Percentiles rank a stretch among this genome's conserved stretches.
phyloP scores from a whole-genome alignment of 2,113 vertebrate species.

The Takifugu bimaculatus region DNA sequence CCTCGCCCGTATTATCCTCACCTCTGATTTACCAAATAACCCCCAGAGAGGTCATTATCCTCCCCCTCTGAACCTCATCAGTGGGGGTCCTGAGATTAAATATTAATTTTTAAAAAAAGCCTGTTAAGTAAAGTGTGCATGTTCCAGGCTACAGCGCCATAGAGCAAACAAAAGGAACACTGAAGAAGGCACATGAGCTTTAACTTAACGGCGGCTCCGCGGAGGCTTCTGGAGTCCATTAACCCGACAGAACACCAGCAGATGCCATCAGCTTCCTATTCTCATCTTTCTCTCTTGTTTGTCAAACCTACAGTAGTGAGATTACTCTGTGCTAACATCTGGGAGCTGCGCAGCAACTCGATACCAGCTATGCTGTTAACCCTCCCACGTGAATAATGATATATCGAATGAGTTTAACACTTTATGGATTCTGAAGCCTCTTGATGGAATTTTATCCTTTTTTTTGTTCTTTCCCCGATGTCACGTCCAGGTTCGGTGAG shows the following conservation, averaged over 20 bases:
- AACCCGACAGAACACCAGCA: slow-evolving; percentile 47
- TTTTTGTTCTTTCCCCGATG: neutral
- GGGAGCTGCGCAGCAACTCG: slow-evolving; percentile 22
- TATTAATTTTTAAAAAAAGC: too few species aligned
- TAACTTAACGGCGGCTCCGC: slow-evolving; percentile 16
- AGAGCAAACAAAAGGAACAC: neutral
- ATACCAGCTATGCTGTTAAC: slow-evolving; percentile 22
- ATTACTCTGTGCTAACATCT: slow-evolving; percentile 18
- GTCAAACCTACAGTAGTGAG: slow-evolving; percentile 21
- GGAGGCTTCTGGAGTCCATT: slow-evolving; percentile 44
- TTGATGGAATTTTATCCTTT: neutral
- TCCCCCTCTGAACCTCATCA: neutral
- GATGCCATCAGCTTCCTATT: slow-evolving; percentile 38
- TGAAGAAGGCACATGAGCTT: slow-evolving; percentile 5
- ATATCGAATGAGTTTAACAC: slow-evolving; percentile 13
- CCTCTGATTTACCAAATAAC: slow-evolving; percentile 15
- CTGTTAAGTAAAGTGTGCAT: too few species aligned
- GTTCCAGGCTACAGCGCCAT: slow-evolving; percentile 16
- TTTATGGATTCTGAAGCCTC: neutral
- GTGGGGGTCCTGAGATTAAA: too few species aligned
- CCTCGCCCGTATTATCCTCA: slow-evolving; percentile 27
- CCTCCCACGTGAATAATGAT: slow-evolving; percentile 10
- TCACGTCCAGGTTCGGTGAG: slow-evolving; percentile 76
- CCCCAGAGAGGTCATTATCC: slow-evolving; percentile 27
- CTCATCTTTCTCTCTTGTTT: slow-evolving; percentile 49